Conservation (phyloP, 2,797 vertebrate species). For the Anolis apletophallus region DNA sequence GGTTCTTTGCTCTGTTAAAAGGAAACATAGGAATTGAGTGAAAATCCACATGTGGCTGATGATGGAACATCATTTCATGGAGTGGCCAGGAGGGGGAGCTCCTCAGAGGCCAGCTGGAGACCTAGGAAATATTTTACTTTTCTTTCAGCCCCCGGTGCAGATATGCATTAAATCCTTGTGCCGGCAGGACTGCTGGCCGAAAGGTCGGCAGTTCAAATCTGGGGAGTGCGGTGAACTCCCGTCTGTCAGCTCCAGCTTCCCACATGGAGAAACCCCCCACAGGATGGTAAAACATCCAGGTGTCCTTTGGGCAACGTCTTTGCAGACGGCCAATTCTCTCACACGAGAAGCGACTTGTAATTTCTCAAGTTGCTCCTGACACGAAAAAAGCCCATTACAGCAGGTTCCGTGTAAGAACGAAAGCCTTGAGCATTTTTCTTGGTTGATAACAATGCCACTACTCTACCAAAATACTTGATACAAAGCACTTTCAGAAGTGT, state of each 20-base stretch:
- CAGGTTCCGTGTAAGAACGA: neutral
- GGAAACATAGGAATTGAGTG: neutral
- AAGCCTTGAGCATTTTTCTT: neutral
- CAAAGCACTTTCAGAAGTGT: neutral
- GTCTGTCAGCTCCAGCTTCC: too few relatives aligned
- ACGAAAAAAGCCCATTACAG: neutral
- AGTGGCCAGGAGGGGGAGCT: neutral
- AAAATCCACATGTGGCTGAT: neutral
- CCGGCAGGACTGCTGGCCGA: too few relatives aligned
- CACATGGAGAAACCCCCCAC: too few relatives aligned
- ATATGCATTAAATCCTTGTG: too few relatives aligned
- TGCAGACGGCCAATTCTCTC: too few relatives aligned
- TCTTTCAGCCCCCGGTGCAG: neutral
- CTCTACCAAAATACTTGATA: neutral
- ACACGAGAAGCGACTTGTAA: too few relatives aligned
- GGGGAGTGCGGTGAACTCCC: too few relatives aligned
- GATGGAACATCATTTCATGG: neutral
- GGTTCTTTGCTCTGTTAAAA: constrained; percentile 73
- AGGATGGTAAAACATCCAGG: too few relatives aligned
- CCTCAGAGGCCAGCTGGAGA: constrained; percentile 13
- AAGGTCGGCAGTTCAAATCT: too few relatives aligned
- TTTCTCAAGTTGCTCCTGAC: too few relatives aligned
- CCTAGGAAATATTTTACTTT: neutral
- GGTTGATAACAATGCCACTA: too few relatives aligned
- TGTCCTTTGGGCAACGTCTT: too few relatives aligned